phyloP scores from a whole-genome alignment of 2,888 invertebrate genomes.

The Mystacides longicornis region DNA sequence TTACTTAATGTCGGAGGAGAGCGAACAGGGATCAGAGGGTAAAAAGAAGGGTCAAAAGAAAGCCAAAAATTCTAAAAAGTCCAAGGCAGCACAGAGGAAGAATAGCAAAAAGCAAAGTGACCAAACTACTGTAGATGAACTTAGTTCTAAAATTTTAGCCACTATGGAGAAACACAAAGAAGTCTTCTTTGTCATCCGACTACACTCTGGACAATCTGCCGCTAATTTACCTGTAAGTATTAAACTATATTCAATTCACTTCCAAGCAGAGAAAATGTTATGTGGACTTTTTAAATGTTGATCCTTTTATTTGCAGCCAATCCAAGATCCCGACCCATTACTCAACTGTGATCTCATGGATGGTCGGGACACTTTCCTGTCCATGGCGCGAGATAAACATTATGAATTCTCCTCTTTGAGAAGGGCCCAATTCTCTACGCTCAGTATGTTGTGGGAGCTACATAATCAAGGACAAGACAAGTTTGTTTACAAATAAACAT shows the following conservation, averaged over 20 bases:
- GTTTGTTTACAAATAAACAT: conserved; percentile 98
- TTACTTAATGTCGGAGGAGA: conserved; percentile 76
- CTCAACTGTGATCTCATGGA: conserved; percentile 99
- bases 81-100: conserved; percentile 92
- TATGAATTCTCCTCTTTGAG: conserved; percentile 96
- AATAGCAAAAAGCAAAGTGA: conserved; percentile 95
- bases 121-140: conserved; percentile 89
- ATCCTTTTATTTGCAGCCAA: conserved; percentile 61
- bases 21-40: conserved; percentile 77
- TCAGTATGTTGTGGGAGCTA: conserved; percentile 96
- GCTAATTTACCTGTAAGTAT: conserved; percentile 75
- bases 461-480: conserved; percentile 98
- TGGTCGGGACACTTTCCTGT: conserved; percentile 97
- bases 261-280: too few species aligned
- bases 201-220: conserved; percentile 92
- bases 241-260: not conserved
- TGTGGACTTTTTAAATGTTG: not conserved
- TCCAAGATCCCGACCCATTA: conserved; percentile 94
- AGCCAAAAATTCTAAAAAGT: conserved; percentile 95
- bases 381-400: conserved; percentile 95
- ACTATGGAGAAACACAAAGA: conserved; percentile 99
- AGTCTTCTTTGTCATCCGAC: conserved; percentile 98
- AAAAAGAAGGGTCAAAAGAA: conserved; percentile 97
- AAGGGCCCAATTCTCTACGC: conserved; percentile 90
- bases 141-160: conserved; percentile 94